Base-by-base conservation (phyloP, 2,797 vertebrate species). In the Sebastes matsubarae region DNA sequence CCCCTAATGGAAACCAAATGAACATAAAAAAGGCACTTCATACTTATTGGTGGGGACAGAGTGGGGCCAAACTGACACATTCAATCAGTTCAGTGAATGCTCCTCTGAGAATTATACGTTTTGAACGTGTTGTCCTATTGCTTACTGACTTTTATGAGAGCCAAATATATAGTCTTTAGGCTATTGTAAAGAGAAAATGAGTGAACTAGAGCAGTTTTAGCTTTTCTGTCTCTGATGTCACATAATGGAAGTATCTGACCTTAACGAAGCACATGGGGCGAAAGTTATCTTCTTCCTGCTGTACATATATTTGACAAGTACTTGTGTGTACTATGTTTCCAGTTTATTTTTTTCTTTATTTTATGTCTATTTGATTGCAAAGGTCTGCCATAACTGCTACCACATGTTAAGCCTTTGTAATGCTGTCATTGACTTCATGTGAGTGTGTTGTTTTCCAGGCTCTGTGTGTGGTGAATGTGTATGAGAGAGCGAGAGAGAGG, bases 361-460 rank as follows among this genome's bases (percentile, higher is more conserved):
- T 84, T 67, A 79, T 20, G 68, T 90, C 70, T 88, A 66, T 80
- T 88, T 74, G 68, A 89, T 89, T 85, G 81, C 75, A 91, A 90
- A 80, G 69, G 68, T 85, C 81, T 77, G 65, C 29, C 27, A 22
- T 89, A 94, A 95, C 76, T 92, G 86, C 82, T 88, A 79, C 86
- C 91, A 94, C 71, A 93, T 94, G 93, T 89, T 32, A 64, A 55
- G 81, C 58, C 82, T 91, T 85, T 91, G 86, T 90, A 59, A 82
- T 80, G 82, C 86, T 88, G 90, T 93, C 84, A 79, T 52, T 85
- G 84, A 59, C 83, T 90, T 60, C 87, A 87, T 81, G 72, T 68
- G 89, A 88, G 72, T 11, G 63, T 82, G 89, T 84, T 92, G 89
- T 91, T 93, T 93, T 93, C 86, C 87, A 90, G 90, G 84, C 88